phyloP scores from a whole-genome alignment of 2,888 invertebrate genomes.

The Eristalinus aeneus region DNA sequence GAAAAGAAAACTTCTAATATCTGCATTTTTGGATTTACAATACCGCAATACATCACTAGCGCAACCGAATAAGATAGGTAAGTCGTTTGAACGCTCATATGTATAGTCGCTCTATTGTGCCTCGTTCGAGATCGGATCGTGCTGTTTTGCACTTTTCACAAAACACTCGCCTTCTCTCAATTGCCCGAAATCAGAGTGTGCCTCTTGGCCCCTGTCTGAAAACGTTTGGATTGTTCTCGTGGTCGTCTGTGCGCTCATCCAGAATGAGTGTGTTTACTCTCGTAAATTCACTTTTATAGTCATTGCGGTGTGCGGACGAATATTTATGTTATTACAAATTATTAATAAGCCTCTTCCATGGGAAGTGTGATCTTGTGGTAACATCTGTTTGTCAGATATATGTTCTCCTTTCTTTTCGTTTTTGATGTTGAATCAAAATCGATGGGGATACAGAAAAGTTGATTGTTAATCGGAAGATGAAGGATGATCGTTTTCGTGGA shows the following conservation, averaged over 20 bases:
- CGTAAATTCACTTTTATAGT: constrained; percentile 63
- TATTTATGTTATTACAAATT: constrained; percentile 62
- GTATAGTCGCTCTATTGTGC: constrained; percentile 10
- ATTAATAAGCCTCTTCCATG: constrained; percentile 48
- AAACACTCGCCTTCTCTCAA: background rate
- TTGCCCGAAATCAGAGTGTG: background rate
- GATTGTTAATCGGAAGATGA: constrained; percentile 7
- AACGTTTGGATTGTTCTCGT: constrained; percentile 46
- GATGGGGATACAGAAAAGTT: background rate
- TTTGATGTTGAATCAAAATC: constrained; percentile 6
- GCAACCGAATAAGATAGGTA: constrained; percentile 45
- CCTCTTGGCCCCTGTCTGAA: background rate
- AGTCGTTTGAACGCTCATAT: constrained; percentile 15
- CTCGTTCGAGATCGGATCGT: constrained; percentile 33
- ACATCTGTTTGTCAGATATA: constrained; percentile 25
- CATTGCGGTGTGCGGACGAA: constrained; percentile 45
- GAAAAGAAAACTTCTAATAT: constrained; percentile 17
- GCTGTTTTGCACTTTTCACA: constrained; percentile 23
- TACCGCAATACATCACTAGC: constrained; percentile 10
- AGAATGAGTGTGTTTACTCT: constrained; percentile 51
- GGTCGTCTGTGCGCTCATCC: constrained; percentile 16
- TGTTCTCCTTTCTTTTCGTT: background rate
- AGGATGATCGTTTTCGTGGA: constrained; percentile 8
- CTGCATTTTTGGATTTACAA: constrained; percentile 55
- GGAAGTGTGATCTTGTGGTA: constrained; percentile 59